Base-by-base conservation (phyloP, 2,797 vertebrate genomes). In the Macroramphosus scolopax region DNA sequence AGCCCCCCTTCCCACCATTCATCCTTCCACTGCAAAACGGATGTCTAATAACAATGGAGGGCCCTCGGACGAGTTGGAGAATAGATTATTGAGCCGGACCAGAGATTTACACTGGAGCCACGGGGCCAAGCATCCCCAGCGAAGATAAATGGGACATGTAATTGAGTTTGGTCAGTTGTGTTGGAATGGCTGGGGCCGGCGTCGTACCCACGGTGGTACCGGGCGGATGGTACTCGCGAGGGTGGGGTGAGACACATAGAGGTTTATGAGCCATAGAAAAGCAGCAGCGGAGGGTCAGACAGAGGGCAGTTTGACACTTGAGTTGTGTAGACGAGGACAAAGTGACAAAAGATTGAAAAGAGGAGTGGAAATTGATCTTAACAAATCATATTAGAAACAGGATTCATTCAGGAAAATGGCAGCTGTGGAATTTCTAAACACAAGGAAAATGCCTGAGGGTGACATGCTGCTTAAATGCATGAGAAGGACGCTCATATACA, bases 151-250 rank as follows among this genome's bases (percentile, higher is more conserved):
- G 88, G 82, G 78, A 81, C 80, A 74, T 80, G 80, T 89, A 89
- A 90, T 90, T 90, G 89, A 91, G 89, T 89, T 87, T 89, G 86
- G 85, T 83, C 87, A 57, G 75, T 88, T 78, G 80, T 87, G 83
- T 84, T 89, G 82, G 64, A 85, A 75, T 68, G 72, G 75, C 77
- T 73, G 17, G 52, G 67, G 56, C 67, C 38, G 25, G 63, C 63
- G 70, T 68, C 57, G 62, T 66, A 80, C 71, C 56, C 70, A 57
- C 55, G 65, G 61, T 63, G 48, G 68, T 58, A 51, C 48, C 24
- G 51, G 42, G 37, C 55, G 53, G 59, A 69, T 59, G 72, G 70
- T 63, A 54, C 70, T 60, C 7, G 13, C 3, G 5, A 22, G 6
- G 10, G 54, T 30, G 47, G 68, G 63, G 43, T 57, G 49, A 57